Conservation (phyloP, 2,888 invertebrate genomes). For the Heliothis peltigera region DNA sequence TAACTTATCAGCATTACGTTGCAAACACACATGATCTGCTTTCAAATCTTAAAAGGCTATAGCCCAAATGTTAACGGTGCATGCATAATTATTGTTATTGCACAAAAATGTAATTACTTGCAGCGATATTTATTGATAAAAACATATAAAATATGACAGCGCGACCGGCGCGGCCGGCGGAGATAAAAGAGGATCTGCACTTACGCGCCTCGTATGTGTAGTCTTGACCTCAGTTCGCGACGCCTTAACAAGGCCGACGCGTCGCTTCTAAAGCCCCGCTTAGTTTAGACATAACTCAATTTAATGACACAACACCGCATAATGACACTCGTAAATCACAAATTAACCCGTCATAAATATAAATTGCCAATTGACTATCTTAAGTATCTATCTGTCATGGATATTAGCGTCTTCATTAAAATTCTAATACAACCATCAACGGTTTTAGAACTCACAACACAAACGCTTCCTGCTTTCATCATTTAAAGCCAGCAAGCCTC, state of each 20-base stretch:
- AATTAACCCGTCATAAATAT: neutral
- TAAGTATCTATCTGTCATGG: slow-evolving; percentile 6
- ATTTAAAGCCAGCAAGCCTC: neutral
- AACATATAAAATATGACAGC: slow-evolving; percentile 84
- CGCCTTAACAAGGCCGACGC: neutral
- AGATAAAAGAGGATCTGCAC: slow-evolving; percentile 87
- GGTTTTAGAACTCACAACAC: slow-evolving; percentile 10
- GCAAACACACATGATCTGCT: slow-evolving; percentile 38
- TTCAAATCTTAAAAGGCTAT: slow-evolving; percentile 57
- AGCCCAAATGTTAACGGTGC: slow-evolving; percentile 62
- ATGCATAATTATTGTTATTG: slow-evolving; percentile 67
- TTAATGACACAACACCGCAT: neutral
- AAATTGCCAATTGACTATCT: slow-evolving; percentile 1
- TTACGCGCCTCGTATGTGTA: slow-evolving; percentile 84
- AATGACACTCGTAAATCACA: neutral
- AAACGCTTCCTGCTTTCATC: slow-evolving; percentile 21
- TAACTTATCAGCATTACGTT: slow-evolving; percentile 45
- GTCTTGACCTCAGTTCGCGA: slow-evolving; percentile 57
- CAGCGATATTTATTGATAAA: slow-evolving; percentile 81
- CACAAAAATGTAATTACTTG: slow-evolving; percentile 71
- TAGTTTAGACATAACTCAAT: neutral
- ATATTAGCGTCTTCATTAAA: slow-evolving; percentile 4
- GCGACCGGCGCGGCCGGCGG: slow-evolving; percentile 73
- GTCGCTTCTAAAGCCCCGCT: neutral
- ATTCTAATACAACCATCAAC: slow-evolving; percentile 5